phyloP scores from a whole-genome alignment of 2,113 vertebrate genomes.

The Psilopogon haemacephalus region DNA sequence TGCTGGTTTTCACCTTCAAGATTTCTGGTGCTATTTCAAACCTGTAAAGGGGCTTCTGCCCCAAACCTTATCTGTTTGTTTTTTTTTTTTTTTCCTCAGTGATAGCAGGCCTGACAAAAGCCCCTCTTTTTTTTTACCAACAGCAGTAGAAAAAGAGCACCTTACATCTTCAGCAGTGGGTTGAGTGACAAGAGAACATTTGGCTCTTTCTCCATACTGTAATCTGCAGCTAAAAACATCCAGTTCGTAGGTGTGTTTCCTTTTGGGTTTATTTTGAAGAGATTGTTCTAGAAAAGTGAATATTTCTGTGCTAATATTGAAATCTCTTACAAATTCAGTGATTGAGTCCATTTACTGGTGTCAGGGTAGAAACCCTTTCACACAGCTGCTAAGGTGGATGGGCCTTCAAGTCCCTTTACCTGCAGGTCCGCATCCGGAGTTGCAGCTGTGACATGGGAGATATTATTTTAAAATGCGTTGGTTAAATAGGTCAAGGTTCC shows the following conservation, averaged over 20 bases:
- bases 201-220: background rate
- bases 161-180: background rate
- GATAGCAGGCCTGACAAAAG: background rate
- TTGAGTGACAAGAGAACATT: constrained; percentile 48
- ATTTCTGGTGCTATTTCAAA: background rate
- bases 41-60: background rate
- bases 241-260: constrained; percentile 47
- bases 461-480: background rate
- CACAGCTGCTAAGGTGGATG: background rate
- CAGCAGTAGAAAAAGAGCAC: constrained; percentile 12
- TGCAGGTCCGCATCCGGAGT: background rate
- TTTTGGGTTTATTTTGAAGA: background rate
- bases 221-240: constrained; percentile 53
- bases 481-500: background rate
- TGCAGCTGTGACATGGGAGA: background rate
- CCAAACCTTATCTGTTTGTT: background rate
- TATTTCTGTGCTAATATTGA: background rate
- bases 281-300: constrained; percentile 20
- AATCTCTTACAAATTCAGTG: background rate
- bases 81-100: background rate
- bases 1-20: background rate
- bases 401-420: background rate
- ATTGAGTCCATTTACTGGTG: background rate
- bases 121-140: background rate
- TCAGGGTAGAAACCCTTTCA: background rate